Base-by-base conservation (phyloP, 2,888 invertebrate species). In the Hypselothyrea guttata region DNA sequence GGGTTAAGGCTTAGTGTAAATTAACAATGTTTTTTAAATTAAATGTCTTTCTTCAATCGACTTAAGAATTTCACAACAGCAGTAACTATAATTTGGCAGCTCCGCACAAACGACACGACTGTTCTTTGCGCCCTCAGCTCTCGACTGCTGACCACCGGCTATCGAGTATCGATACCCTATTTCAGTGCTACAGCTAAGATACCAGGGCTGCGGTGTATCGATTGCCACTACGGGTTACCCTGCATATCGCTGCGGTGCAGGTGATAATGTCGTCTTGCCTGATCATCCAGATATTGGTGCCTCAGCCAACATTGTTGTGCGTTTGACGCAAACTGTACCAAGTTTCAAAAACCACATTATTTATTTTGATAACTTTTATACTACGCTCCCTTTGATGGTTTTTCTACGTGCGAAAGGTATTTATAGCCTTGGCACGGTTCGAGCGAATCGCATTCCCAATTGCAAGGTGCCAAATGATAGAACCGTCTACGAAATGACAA, bases 251-350 rank as follows among this genome's bases (percentile, higher is more conserved):
- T 34, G 1, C 11, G n/a, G 11, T 2, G n/a, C 33, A 34, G 33
- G 11, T 34, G 33, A 34, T 34, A 34, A 41, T 28, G 47, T 45
- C 9, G 22, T 49, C 38, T 44, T 56, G 38, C 44, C 44, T 33
- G 49, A 16, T 46, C 28, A 46, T 16, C 45, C 62, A 51, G 52
- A 59, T 56, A 31, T 57, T 40, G 59, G 56, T 34, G 30, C 35
- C 30, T 27, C 55, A 12, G 37, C 52, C 28, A 52, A 58, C 37
- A 46, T 58, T 41, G 46, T 58, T 33, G 47, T 53, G 56, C 61
- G 48, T 28, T 40, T 28, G 38, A 61, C 49, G 18, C 27, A 45
- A 45, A 49, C 22, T 13, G 47, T 42, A 41, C 18, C 22, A 22
- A 37, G 7, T 3, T 13, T 41, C 27, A 41, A 34, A 11, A 12